Evolutionary conservation across 2,888 invertebrate species (phyloP), one percentile per base, ranked within the genome.

Genomic region (Pasiphila rectangulata): DNA sequence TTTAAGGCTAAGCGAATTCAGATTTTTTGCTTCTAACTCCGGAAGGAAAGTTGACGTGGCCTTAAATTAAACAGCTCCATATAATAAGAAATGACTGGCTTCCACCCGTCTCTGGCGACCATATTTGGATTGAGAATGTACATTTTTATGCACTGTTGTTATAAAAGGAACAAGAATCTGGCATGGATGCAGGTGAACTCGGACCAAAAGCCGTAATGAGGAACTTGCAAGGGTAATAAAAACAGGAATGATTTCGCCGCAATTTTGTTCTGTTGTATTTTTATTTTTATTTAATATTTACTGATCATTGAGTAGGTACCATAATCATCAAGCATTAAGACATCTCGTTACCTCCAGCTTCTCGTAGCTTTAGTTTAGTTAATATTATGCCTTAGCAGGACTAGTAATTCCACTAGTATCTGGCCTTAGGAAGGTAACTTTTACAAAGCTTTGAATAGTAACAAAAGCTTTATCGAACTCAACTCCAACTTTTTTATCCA

Each of bases 61-160:
- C 84, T 77, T 86, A 82, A 72, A 69, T 69, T 67, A 68, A 67
- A 67, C 51, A 67, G 64, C 71, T 76, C 72, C 72, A 76, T 77
- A 77, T 71, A 72, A 77, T 77, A 84, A 86, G 85, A 85, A 86
- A 86, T 84, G 83, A 78, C 77, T 73, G 82, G 72, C 69, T 67
- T 58, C 67, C 70, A 72, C 64, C 66, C 57, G 59, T 63, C 72
- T 75, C 74, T 70, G 75, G 20, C 70, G 50, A 20, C 85, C 83
- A 67, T 85, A 79, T 82, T 78, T 64, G 79, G 82, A 48, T 56
- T 67, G 72, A 75, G 73, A 70, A 77, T 75, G 78, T 70, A 67
- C 76, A 79, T 79, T 76, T 75, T 78, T 70, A 75, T 74, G 65
- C 65, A 55, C 61, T 55, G 57, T n/a, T n/a, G n/a, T 59, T 74